Base-by-base conservation (phyloP, 2,113 vertebrate genomes). In the Odocoileus hemionus region DNA sequence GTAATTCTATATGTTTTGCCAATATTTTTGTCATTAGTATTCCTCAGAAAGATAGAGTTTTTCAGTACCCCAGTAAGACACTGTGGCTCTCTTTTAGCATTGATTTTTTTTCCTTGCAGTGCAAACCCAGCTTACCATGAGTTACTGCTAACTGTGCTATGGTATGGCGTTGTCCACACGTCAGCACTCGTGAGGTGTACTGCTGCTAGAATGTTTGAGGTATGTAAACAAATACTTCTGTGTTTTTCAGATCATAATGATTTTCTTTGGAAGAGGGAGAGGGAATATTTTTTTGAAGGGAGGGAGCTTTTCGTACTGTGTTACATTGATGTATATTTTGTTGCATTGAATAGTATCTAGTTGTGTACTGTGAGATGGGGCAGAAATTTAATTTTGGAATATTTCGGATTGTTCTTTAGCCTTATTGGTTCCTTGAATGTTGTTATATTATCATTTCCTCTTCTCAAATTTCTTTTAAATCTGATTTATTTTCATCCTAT, bases 171-270 rank as follows among this genome's bases (percentile, higher is more conserved):
- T 89, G 99, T 99, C 86, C 99, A 99, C 96, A 99, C 99, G 1
- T 99, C 99, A 17, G 99, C 99, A 58, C 99, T 99, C 76, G 99
- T 99, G 67, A 99, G 99, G 45, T 99, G 99, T 96, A 99, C 99
- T 13, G 99, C 99, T 97, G 99, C 99, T 78, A 99, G 99, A 98
- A 99, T 99, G 99, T 99, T 99, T 98, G 99, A 99, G 99, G 99
- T 99, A 99, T 98, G 99, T 97, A 33, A 60, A 0, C n/a, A 55
- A 17, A 70, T 28, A 14, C 16, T 94, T 15, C 67, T 97, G 2
- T 50, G n/a, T 50, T 84, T 5, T 76, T 94, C 57, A 67, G 11
- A 33, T 95, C 88, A 36, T 61, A 60, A 25, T 36, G 82, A 45
- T 92, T 88, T 45, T 55, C n/a, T 98, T 80, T 74, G 30, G 86